Percentiles rank a stretch among this genome's conserved stretches.
These are phyloP conservation scores for Reticulitermes speratus DNA, from an alignment of 1,140 invertebrate genomes.

Conservation along the genomic window DNA sequence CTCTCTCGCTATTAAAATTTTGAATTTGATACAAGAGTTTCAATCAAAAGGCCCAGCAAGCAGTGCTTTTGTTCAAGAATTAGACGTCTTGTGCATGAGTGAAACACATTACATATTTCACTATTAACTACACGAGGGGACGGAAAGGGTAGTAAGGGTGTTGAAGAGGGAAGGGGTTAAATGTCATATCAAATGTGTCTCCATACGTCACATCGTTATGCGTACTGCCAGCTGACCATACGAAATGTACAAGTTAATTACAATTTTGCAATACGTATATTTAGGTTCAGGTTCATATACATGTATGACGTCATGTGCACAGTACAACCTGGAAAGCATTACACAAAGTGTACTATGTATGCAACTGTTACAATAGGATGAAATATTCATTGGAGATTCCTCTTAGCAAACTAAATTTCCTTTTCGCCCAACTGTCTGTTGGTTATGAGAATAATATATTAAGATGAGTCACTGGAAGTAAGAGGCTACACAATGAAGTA, in stretches of 20 bases:
- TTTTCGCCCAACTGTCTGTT: too few relatives aligned
- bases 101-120: not conserved
- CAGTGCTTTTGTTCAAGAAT: not conserved
- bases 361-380: too few relatives aligned
- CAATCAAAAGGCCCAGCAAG: not conserved
- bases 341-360: not conserved
- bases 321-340: not conserved
- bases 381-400: too few relatives aligned
- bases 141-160: not conserved
- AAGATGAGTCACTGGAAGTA: too few relatives aligned
- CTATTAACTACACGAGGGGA: not conserved
- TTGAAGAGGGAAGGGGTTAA: not conserved
- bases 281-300: not conserved
- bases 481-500: too few relatives aligned
- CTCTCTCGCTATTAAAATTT: not conserved
- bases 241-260: constrained; percentile 10
- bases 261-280: constrained; percentile 4
- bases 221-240: not conserved
- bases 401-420: too few relatives aligned
- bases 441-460: too few relatives aligned
- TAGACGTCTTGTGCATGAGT: not conserved
- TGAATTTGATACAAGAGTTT: not conserved
- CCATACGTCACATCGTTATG: not conserved
- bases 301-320: not conserved
- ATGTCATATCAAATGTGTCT: constrained; percentile 9